Evolutionary conservation across 1,140 invertebrate species (phyloP), one percentile per base, ranked within the genome.

Genomic region (Scaptomyza hsui): DNA sequence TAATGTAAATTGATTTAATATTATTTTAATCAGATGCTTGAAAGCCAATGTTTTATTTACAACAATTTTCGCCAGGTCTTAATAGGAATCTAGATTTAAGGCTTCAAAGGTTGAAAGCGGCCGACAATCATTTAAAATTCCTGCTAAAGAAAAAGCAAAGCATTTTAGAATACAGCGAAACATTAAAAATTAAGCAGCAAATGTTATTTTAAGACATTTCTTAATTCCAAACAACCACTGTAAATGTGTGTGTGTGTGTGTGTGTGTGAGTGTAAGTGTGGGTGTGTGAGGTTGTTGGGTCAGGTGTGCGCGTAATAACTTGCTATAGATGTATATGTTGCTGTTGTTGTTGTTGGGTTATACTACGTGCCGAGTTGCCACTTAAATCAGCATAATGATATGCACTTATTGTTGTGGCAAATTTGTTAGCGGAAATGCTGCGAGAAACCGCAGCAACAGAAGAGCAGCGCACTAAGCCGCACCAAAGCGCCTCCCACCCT

Each of bases 371-470:
- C 49, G 59, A 44, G 73, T 39, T 72, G 72, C 81, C 81, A 85
- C 82, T 85, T 85, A 85, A 85, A 85, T 85, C 81, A 85, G 81
- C 81, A 85, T 85, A 85, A 85, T 85, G 81, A 85, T 85, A 85
- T 85, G 81, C 81, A 85, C 82, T 85, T 85, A 85, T 85, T 88
- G 78, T 85, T 85, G 82, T 81, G 81, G 81, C 82, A 86, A 85
- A 85, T 88, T 85, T 85, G 81, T 77, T 85, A 59, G 65, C 81
- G 81, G 81, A 85, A 81, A 75, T 85, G 77, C 82, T 85, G 81
- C 51, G 77, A 80, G 48, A 86, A 86, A 86, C 81, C 77, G 77
- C 69, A 77, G 63, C 32, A 37, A 37, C 32, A 32, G 53, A 21
- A 41, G n/a, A 29, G 24, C 12, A 39, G 35, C 47, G 16, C 16